A percentile compares a stretch with the other conserved stretches of the same genome.
Evolutionary conservation across 64 coral and sea anemone genomes (phyloP).

Genomic region (Stichodactyla helianthus): DNA sequence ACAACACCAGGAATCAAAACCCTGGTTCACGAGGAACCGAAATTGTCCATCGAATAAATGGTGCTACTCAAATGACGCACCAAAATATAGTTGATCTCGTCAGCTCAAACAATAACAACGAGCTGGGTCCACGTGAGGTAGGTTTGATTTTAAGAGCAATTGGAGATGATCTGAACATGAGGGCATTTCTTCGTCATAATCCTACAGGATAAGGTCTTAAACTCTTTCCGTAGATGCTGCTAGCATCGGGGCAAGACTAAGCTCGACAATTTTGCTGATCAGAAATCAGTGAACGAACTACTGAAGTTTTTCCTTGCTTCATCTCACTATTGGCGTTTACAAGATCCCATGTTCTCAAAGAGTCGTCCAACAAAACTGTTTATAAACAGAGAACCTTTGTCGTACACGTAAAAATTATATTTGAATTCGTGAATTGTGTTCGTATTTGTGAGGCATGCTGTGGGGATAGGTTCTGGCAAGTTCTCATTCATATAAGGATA

Average conservation of each 20-base stretch:
- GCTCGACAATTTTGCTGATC: background rate
- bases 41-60: constrained; percentile 8
- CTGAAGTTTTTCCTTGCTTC: background rate
- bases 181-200: constrained; percentile 50
- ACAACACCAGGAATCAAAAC: background rate
- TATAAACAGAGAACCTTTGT: background rate
- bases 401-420: background rate
- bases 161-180: constrained; percentile 66
- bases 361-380: background rate
- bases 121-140: constrained; percentile 62
- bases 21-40: background rate
- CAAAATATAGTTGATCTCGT: constrained; percentile 18
- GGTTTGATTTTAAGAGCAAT: constrained; percentile 59
- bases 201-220: constrained; percentile 33
- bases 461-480: background rate
- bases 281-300: background rate
- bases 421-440: background rate
- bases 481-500: background rate
- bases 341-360: background rate
- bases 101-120: constrained; percentile 69
- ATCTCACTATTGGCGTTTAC: background rate
- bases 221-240: background rate
- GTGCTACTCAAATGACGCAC: constrained; percentile 25
- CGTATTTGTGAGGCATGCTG: background rate
- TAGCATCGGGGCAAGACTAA: background rate